Evolutionary conservation across 2,888 invertebrate species (phyloP).

Genomic region (Lasioglossum villosulum): DNA sequence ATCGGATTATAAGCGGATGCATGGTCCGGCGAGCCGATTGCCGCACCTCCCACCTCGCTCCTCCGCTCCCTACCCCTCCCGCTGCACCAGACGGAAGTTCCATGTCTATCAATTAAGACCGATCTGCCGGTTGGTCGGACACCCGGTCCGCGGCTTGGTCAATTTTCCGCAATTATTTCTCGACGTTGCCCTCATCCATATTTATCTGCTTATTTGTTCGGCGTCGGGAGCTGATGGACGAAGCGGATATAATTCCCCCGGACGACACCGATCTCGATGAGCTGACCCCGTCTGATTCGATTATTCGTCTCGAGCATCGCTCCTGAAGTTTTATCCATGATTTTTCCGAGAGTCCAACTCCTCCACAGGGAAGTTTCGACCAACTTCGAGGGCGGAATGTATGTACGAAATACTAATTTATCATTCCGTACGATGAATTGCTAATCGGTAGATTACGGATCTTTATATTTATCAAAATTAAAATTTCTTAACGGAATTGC

Average conservation of each 20-base stretch:
- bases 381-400: neutral
- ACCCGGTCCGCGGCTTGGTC: slow-evolving; percentile 28
- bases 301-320: neutral
- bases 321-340: neutral
- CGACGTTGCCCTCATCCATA: slow-evolving; percentile 35
- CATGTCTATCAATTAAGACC: slow-evolving; percentile 68
- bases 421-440: neutral
- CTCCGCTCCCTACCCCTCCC: neutral
- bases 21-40: slow-evolving; percentile 64
- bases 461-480: too few species aligned
- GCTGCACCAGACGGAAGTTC: slow-evolving; percentile 35
- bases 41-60: slow-evolving; percentile 11
- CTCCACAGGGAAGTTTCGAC: neutral
- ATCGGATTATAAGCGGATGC: slow-evolving; percentile 75
- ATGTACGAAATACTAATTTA: neutral
- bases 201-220: slow-evolving; percentile 48
- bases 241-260: slow-evolving; percentile 22
- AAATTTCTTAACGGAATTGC: too few species aligned
- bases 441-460: too few species aligned
- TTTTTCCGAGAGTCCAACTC: neutral
- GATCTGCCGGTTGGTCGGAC: slow-evolving; percentile 36
- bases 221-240: neutral
- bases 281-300: neutral
- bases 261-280: slow-evolving; percentile 16
- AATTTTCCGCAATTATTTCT: slow-evolving; percentile 58